A percentile compares a stretch with the other conserved stretches of the same genome.
phyloP scores from a whole-genome alignment of 2,113 vertebrate genomes.

The Mustela lutreola region DNA sequence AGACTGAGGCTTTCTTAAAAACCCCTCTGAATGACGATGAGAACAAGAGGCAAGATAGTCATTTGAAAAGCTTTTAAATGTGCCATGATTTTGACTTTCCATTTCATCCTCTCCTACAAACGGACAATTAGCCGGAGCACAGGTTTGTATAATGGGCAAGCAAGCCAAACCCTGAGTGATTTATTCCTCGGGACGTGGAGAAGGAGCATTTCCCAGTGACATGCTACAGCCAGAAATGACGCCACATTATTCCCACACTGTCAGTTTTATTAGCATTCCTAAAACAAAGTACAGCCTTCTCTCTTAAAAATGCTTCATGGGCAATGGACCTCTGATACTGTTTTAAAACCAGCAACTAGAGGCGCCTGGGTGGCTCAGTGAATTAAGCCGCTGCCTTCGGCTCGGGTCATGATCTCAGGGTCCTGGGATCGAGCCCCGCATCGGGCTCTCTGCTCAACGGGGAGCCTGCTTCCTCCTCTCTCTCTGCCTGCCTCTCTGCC shows the following conservation, averaged over 20 bases:
- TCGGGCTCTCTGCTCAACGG: no score
- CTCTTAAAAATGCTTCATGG: neutral
- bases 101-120: slow-evolving; percentile 59
- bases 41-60: neutral
- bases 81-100: neutral
- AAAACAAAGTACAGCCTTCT: slow-evolving; percentile 10
- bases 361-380: no score
- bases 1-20: neutral
- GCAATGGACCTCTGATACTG: neutral
- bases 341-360: neutral
- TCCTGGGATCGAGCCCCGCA: no score
- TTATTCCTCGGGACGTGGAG: slow-evolving; percentile 64
- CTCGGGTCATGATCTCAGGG: no score
- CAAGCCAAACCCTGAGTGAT: slow-evolving; percentile 56
- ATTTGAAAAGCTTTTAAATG: slow-evolving; percentile 45
- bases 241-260: neutral
- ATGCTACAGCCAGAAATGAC: neutral
- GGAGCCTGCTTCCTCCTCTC: no score
- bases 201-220: slow-evolving; percentile 62
- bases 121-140: slow-evolving; percentile 45
- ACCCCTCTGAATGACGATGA: neutral
- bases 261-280: neutral
- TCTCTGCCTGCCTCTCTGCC: no score
- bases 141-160: slow-evolving; percentile 75
- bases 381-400: no score